Evolutionary conservation across 2,797 vertebrate species (phyloP), one percentile per base, ranked within the genome.

Genomic region (Silurus aristotelis): DNA sequence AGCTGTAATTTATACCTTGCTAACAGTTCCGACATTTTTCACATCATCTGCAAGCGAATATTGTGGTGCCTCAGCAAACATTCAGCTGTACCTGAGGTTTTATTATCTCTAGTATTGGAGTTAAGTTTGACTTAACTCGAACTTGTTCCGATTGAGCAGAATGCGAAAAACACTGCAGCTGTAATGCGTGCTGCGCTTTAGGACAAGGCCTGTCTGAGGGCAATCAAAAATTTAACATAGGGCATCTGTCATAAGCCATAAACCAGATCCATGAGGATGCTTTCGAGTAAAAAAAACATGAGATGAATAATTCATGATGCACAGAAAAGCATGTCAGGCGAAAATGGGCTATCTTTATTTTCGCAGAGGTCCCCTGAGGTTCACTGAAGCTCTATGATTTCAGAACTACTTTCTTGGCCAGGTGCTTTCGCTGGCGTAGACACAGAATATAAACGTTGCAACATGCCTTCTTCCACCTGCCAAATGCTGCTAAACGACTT

Each of bases 111-210:
- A 71, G 58, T 70, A 60, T 83, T 73, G 70, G 72, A 85, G 86
- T 82, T 43, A 83, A 70, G 81, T 82, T 20, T 19, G 60, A 83
- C 86, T 75, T 85, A 70, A 43, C 64, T 80, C 2, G 14, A 31
- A 46, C 56, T 15, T 20, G 43, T 55, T 72, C 25, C 64, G 60
- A 90, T 87, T 91, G 86, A 87, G 88, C 92, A 46, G 77, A 64
- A 80, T 48, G 90, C 91, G 92, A 93, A 94, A 91, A 85, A 84
- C 87, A 48, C 80, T 90, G 87, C 85, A 85, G 89, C 85, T 61
- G 72, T 82, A 82, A 38, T 31, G 52, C 67, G 79, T 75, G 68
- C 67, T 72, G 68, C 6, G 12, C 43, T 72, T 55, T 61, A 61
- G 9, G 38, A 25, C 76, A 66, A 61, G 20, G 38, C 1, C 12